Percentiles rank a stretch among this genome's conserved stretches.
phyloP scores from a whole-genome alignment of 2,888 invertebrate genomes.

The Seira sanloemensis region DNA sequence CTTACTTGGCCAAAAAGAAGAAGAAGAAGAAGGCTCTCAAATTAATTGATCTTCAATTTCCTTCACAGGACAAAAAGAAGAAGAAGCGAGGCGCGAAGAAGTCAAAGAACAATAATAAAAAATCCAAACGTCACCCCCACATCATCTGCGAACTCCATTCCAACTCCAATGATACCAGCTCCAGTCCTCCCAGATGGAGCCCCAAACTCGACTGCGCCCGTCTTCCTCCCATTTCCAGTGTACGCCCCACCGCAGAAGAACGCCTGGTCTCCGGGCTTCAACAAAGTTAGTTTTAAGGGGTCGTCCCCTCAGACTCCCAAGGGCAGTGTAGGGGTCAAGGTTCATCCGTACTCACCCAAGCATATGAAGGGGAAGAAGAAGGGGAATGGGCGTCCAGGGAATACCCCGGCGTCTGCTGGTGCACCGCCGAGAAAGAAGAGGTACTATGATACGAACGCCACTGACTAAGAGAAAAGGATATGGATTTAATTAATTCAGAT shows the following conservation, averaged over 20 bases:
- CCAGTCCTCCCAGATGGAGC: not conserved
- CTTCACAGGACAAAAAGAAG: not conserved
- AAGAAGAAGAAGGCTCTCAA: constrained; percentile 10
- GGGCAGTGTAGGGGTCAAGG: not conserved
- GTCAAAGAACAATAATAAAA: not conserved
- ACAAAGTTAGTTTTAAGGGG: not conserved
- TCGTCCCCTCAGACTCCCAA: not conserved
- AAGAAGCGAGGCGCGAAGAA: not conserved
- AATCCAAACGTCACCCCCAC: not conserved
- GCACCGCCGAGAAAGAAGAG: not conserved
- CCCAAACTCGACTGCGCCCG: not conserved
- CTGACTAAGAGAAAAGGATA: too few relatives aligned
- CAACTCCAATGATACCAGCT: not conserved
- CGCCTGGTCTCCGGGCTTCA: constrained; percentile 7
- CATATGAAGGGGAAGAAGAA: not conserved
- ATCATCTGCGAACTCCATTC: not conserved
- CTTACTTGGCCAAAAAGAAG: not conserved
- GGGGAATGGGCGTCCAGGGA: not conserved
- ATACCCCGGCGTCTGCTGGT: not conserved
- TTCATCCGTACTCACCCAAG: not conserved
- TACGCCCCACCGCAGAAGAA: too few relatives aligned
- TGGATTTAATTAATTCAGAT: too few relatives aligned
- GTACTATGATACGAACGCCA: too few relatives aligned
- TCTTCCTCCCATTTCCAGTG: not conserved
- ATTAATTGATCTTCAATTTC: not conserved